Evolutionary conservation across 2,113 vertebrate genomes (phyloP).

Genomic region (Callocephalon fimbriatum): DNA sequence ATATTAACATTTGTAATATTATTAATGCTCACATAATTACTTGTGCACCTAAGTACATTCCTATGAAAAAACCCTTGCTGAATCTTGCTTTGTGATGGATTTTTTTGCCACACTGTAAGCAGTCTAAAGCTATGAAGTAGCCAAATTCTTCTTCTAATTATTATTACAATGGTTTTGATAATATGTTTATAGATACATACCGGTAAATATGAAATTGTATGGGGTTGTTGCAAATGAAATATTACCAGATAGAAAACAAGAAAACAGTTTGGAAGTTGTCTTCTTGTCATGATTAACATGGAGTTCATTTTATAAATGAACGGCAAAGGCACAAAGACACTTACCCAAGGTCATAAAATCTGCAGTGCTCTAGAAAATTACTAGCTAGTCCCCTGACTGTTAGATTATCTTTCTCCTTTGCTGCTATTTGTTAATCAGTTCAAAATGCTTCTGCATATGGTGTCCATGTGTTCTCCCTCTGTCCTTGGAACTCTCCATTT

Average conservation of each 20-base stretch:
- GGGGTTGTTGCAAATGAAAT: not conserved
- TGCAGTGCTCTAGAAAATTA: not conserved
- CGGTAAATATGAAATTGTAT: not conserved
- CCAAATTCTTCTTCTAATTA: not conserved
- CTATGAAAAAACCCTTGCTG: not conserved
- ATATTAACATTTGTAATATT: not conserved
- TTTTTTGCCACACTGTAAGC: not conserved
- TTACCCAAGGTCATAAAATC: not conserved
- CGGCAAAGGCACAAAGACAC: not conserved
- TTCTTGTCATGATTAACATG: not conserved
- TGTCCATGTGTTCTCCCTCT: not conserved
- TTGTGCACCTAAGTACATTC: not conserved
- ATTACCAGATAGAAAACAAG: not conserved
- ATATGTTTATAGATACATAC: not conserved
- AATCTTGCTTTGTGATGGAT: not conserved
- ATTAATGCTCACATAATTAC: not conserved
- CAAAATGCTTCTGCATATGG: not conserved
- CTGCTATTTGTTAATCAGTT: conserved; percentile 35
- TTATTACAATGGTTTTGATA: not conserved
- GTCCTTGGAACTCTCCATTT: not conserved
- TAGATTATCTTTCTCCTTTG: conserved; percentile 16
- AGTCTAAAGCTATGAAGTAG: not conserved
- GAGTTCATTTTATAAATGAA: not conserved
- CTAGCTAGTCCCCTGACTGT: not conserved
- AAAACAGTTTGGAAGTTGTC: not conserved